phyloP scores from a whole-genome alignment of 2,797 vertebrate genomes.

The Anas georgica region DNA sequence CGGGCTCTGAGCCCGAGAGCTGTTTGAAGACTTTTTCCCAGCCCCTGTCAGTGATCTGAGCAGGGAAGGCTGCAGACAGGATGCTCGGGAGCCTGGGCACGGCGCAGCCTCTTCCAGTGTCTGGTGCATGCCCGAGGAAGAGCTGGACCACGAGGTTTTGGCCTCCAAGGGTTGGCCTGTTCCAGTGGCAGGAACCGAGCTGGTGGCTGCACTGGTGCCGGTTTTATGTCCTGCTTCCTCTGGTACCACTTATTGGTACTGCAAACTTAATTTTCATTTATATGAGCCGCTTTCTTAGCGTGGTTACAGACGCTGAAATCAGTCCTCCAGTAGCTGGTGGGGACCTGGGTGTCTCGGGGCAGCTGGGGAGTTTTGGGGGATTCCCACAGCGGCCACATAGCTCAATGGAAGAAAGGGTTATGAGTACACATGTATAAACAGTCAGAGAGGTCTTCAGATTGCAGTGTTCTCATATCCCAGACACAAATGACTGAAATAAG shows the following conservation, averaged over 20 bases:
- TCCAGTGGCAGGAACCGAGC: background rate
- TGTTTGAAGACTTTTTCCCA: background rate
- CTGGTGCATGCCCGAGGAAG: background rate
- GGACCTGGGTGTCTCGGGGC: background rate
- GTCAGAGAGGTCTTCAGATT: background rate
- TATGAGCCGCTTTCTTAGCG: background rate
- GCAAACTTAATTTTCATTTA: background rate
- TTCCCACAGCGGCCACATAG: background rate
- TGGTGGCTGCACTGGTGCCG: background rate
- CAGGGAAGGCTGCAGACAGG: background rate
- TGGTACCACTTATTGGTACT: background rate
- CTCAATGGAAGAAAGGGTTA: background rate
- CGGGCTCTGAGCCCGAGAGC: rapidly evolving
- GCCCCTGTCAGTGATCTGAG: background rate
- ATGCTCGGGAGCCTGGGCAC: background rate
- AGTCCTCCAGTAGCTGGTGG: background rate
- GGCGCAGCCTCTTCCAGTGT: background rate
- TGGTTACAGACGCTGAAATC: background rate
- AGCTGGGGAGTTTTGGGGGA: background rate
- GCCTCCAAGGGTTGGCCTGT: background rate
- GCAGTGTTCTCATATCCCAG: background rate
- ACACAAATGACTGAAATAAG: background rate
- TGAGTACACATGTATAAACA: background rate
- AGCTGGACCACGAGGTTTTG: background rate
- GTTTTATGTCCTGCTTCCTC: background rate